Percentiles rank a stretch among this genome's conserved stretches.
Conservation (phyloP, 2,113 vertebrate species). For the Scartelaos histophorus region DNA sequence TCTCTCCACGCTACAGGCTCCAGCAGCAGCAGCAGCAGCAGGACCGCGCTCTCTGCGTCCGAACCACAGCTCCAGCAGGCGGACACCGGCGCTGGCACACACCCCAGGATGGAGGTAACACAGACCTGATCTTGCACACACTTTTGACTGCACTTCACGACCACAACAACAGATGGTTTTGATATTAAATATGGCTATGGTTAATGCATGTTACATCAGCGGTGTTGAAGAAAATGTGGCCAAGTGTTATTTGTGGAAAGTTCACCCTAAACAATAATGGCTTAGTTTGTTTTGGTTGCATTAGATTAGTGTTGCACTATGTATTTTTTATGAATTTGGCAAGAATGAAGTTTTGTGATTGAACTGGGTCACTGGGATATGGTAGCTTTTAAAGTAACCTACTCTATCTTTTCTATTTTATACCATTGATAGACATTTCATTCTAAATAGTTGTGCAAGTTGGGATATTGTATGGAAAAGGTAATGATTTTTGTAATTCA, state of each 20-base stretch:
- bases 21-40: constrained; percentile 1
- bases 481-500: no score
- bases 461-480: background rate
- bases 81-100: constrained; percentile 27
- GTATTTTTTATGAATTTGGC: background rate
- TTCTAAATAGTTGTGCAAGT: background rate
- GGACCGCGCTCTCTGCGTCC: constrained; percentile 15
- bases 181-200: constrained; percentile 1
- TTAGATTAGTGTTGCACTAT: background rate
- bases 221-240: background rate
- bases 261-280: background rate
- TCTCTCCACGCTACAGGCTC: background rate
- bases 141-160: constrained; percentile 15
- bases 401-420: background rate
- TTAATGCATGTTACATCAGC: constrained; percentile 15
- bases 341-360: background rate
- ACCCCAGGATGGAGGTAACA: constrained; percentile 67
- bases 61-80: constrained; percentile 7
- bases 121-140: background rate
- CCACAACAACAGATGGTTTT: constrained; percentile 25
- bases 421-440: background rate
- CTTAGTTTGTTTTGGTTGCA: background rate
- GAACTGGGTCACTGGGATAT: no score
- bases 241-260: background rate
- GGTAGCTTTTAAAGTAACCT: background rate